These are phyloP conservation scores for Drosophila sp. DNA, from an alignment of 1,140 invertebrate genomes.

Conservation along the genomic window DNA sequence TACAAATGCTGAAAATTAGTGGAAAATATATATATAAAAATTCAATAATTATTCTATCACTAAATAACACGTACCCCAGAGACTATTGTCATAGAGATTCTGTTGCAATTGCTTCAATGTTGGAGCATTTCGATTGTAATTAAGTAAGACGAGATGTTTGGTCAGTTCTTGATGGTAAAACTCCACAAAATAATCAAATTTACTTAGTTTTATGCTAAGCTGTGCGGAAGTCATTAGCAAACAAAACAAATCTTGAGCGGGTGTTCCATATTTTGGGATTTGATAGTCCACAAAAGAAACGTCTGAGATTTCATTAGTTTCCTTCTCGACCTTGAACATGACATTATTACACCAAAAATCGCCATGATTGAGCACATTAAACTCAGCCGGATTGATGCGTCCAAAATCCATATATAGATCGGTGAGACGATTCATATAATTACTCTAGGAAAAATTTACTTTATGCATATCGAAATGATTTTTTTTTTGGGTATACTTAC, in stretches of 20 bases:
- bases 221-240: conserved; percentile 70
- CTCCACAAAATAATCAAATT: conserved; percentile 74
- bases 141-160: conserved; percentile 51
- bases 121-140: conserved; percentile 55
- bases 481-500: conserved; percentile 29
- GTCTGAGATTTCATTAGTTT: conserved; percentile 42
- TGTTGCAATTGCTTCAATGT: conserved; percentile 57
- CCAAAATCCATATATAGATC: conserved; percentile 69
- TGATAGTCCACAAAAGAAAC: conserved; percentile 83
- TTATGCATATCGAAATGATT: too few relatives aligned
- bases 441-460: conserved; percentile 42
- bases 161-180: conserved; percentile 68
- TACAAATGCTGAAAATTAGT: conserved; percentile 57
- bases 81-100: conserved; percentile 53
- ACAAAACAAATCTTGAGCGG: conserved; percentile 77
- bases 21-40: conserved; percentile 6
- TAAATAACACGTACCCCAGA: conserved; percentile 58
- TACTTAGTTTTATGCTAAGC: conserved; percentile 55
- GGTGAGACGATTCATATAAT: conserved; percentile 56
- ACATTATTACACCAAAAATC: conserved; percentile 84
- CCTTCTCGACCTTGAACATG: conserved; percentile 72
- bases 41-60: not conserved
- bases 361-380: conserved; percentile 86
- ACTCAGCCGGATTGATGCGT: conserved; percentile 80
- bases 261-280: conserved; percentile 71